A percentile compares a stretch with the other conserved stretches of the same genome.
Evolutionary conservation across 2,888 invertebrate species (phyloP).

Genomic region (Ormyrus thymus): DNA sequence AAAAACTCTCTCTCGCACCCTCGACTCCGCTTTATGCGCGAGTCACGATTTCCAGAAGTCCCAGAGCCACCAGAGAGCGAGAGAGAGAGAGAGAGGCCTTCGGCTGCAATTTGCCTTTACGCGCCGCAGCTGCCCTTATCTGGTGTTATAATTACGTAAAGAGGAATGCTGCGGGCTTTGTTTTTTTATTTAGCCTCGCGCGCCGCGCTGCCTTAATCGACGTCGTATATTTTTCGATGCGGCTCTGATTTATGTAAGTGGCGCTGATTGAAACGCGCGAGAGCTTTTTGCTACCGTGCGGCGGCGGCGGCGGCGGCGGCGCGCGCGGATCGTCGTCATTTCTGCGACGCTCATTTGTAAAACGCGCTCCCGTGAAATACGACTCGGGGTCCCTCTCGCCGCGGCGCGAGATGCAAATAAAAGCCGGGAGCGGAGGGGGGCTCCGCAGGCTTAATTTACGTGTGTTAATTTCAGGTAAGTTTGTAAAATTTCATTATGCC

Average conservation of each 20-base stretch:
- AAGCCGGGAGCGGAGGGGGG: not conserved
- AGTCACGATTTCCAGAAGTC: conserved; percentile 36
- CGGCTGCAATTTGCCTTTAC: conserved; percentile 31
- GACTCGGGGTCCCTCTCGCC: no score
- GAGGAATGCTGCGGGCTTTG: not conserved
- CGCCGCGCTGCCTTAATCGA: not conserved
- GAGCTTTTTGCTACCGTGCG: not conserved
- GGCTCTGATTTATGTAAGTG: conserved; percentile 25
- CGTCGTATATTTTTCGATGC: not conserved
- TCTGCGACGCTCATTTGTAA: no score
- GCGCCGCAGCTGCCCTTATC: conserved; percentile 29
- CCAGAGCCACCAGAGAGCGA: no score
- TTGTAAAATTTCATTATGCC: not conserved
- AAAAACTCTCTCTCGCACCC: conserved; percentile 38
- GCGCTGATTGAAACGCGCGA: conserved; percentile 38
- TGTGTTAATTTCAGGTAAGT: not conserved
- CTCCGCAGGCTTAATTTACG: not conserved
- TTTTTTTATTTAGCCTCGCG: not conserved
- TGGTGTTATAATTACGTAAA: conserved; percentile 41
- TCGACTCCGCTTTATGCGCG: not conserved
- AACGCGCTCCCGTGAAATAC: no score
- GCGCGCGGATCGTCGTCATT: no score
- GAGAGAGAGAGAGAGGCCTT: not conserved
- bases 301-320: not conserved
- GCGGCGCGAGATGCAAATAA: no score